phyloP scores from a whole-genome alignment of 1,140 invertebrate genomes.

The Octopus bimaculoides region DNA sequence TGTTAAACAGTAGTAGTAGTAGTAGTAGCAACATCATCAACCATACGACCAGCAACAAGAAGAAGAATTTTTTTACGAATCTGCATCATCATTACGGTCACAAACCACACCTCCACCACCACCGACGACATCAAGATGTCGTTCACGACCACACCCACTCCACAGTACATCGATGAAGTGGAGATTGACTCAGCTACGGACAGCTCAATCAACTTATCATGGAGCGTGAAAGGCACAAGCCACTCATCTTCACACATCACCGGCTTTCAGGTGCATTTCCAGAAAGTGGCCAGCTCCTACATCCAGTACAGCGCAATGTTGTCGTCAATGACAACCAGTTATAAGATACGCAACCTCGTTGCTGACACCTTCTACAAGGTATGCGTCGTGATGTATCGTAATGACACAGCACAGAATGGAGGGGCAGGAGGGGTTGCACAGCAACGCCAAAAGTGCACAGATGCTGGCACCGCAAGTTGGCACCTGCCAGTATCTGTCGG shows the following conservation, averaged over 20 bases:
- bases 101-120: too few species aligned
- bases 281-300: constrained; percentile 41
- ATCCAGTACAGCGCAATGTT: constrained; percentile 42
- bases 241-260: constrained; percentile 20
- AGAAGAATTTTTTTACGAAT: too few species aligned
- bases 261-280: constrained; percentile 40
- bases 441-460: constrained; percentile 38
- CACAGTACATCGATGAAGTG: constrained; percentile 19
- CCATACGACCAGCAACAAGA: too few species aligned
- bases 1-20: too few species aligned
- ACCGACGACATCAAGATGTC: too few species aligned
- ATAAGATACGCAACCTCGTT: constrained; percentile 43
- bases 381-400: constrained; percentile 45
- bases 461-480: constrained; percentile 49
- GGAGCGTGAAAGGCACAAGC: constrained; percentile 22
- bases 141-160: neutral
- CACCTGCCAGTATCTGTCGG: constrained; percentile 52
- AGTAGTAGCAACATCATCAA: too few species aligned
- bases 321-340: constrained; percentile 23
- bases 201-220: constrained; percentile 41
- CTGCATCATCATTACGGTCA: too few species aligned
- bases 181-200: constrained; percentile 35
- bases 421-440: neutral
- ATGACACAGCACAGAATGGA: constrained; percentile 25
- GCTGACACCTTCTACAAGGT: constrained; percentile 51